Conservation (phyloP, 2,113 vertebrate species). For the Oncorhynchus kisutch region DNA sequence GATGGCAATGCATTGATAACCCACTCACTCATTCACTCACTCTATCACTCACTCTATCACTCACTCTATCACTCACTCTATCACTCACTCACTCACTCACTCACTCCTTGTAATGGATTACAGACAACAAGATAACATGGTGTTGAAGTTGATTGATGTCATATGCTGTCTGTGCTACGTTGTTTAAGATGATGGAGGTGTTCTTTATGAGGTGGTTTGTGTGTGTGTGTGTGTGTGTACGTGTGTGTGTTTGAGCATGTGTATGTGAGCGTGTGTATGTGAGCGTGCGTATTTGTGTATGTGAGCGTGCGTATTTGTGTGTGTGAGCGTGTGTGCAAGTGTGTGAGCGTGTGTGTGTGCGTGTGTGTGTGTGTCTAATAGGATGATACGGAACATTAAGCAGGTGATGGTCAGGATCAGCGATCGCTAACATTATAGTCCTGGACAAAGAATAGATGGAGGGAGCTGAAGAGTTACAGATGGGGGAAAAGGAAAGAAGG, state of each 20-base stretch:
- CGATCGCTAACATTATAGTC: constrained; percentile 35
- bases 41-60: too few relatives aligned
- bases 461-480: neutral
- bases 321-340: neutral
- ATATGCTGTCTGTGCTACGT: constrained; percentile 9
- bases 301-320: constrained; percentile 1
- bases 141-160: constrained; percentile 22
- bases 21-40: neutral
- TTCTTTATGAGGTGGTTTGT: neutral
- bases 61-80: rapidly evolving
- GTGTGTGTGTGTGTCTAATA: constrained; percentile 31
- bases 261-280: constrained; percentile 7
- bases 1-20: neutral
- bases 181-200: constrained; percentile 13
- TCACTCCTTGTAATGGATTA: too few relatives aligned
- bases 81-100: neutral
- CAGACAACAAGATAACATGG: too few relatives aligned
- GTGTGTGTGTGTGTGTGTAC: too few relatives aligned
- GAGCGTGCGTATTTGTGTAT: constrained; percentile 12
- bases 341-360: too few relatives aligned
- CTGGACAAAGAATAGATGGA: constrained; percentile 8
- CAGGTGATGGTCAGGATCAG: constrained; percentile 45
- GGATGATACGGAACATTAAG: constrained; percentile 58
- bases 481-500: too few relatives aligned
- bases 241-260: constrained; percentile 11